Percentiles rank a stretch among this genome's conserved stretches.
Evolutionary conservation across 2,113 vertebrate genomes (phyloP).

Genomic region (Myocastor coypus): DNA sequence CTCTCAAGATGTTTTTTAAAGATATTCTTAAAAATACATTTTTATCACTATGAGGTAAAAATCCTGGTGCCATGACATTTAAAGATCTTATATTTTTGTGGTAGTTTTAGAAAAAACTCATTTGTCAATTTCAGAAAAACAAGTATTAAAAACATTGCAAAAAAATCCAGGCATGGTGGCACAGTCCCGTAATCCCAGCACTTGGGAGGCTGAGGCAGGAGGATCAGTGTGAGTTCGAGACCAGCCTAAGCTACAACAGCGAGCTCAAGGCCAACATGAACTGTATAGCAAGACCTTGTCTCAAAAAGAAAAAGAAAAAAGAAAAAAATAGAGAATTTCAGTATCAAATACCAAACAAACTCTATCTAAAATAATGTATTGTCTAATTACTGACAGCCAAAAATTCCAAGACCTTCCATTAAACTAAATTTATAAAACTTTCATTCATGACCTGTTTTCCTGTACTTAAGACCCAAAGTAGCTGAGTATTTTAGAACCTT

Average conservation of each 20-base stretch:
- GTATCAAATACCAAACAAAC: constrained; percentile 8
- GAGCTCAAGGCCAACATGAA: no score
- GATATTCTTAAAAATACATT: background rate
- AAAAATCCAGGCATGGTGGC: no score
- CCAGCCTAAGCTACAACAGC: no score
- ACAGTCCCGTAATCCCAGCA: no score
- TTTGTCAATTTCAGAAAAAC: constrained; percentile 20
- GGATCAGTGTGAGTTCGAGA: no score
- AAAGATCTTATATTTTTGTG: constrained; percentile 27
- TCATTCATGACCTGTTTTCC: constrained; percentile 17
- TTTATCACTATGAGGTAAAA: constrained; percentile 32
- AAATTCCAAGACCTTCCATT: background rate
- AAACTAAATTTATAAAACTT: constrained; percentile 52
- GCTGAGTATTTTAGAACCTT: constrained; percentile 30
- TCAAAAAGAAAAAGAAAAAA: no score
- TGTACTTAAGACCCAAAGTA: constrained; percentile 44
- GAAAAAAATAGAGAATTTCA: constrained; percentile 44
- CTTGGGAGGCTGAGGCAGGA: no score
- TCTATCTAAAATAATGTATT: constrained; percentile 48
- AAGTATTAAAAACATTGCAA: constrained; percentile 40
- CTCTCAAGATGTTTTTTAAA: background rate
- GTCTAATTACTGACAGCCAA: background rate
- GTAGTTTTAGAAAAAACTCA: constrained; percentile 29
- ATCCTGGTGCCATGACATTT: background rate
- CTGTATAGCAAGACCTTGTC: no score